Conservation (phyloP, 37 sponge, comb jelly and placozoan species). For the Mnemiopsis leidyi region DNA sequence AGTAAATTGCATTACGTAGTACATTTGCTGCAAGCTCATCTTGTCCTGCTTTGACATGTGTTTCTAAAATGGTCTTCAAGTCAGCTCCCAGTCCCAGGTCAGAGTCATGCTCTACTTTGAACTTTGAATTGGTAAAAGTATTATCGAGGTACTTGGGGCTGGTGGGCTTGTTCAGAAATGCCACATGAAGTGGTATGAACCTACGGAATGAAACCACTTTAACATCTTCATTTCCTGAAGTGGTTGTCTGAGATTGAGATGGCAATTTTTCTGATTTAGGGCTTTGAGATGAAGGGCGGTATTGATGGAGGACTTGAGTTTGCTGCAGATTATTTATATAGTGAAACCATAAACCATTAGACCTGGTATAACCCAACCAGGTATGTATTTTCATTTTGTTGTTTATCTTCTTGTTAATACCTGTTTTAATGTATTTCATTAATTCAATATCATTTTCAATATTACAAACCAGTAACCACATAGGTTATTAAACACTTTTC, state of each 20-base stretch:
- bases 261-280: neutral
- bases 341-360: too few species aligned
- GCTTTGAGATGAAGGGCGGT: neutral
- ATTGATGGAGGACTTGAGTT: too few species aligned
- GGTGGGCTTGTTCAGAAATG: neutral
- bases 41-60: neutral
- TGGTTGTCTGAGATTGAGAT: neutral
- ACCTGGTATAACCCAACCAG: too few species aligned
- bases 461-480: too few species aligned
- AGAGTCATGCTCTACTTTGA: neutral
- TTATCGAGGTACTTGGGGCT: neutral
- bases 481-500: too few species aligned
- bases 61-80: neutral
- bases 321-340: too few species aligned
- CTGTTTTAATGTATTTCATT: too few species aligned
- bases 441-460: too few species aligned
- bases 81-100: neutral
- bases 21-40: neutral
- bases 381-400: too few species aligned
- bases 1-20: neutral
- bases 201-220: neutral
- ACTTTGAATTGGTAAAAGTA: neutral
- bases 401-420: too few species aligned
- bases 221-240: too few species aligned
- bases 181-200: neutral